These are phyloP conservation scores for Acanthurus tractus DNA, from an alignment of 2,797 vertebrate genomes.

Conservation along the genomic window DNA sequence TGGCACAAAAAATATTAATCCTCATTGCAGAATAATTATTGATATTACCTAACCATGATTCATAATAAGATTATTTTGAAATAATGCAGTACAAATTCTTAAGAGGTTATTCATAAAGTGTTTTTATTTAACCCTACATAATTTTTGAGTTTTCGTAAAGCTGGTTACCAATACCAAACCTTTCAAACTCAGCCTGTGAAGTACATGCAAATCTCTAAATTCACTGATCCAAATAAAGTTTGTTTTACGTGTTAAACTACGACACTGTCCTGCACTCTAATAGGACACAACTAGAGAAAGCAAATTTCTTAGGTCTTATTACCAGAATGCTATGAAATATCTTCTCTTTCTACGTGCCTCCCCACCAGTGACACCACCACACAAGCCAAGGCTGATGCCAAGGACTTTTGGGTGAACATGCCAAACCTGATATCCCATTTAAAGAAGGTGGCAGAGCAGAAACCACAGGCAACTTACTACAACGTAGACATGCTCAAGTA, in stretches of 20 bases:
- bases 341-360: not conserved
- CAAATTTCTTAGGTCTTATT: not conserved
- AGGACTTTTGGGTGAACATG: slow-evolving; percentile 99
- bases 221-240: not conserved
- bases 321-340: not conserved
- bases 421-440: slow-evolving; percentile 97
- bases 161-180: not conserved
- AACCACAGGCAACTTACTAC: slow-evolving; percentile 98
- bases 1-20: not conserved
- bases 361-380: slow-evolving; percentile 88
- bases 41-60: not conserved
- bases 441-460: slow-evolving; percentile 99
- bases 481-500: slow-evolving; percentile 99
- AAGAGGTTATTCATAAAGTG: not conserved
- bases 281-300: not conserved
- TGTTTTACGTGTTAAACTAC: not conserved
- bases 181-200: not conserved
- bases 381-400: slow-evolving; percentile 88
- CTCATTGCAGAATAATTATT: not conserved
- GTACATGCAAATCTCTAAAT: not conserved
- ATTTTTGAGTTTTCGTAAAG: not conserved
- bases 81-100: not conserved
- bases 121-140: not conserved
- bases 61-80: not conserved
- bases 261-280: too few relatives aligned